These are phyloP conservation scores for Uropsilus gracilis DNA, from an alignment of 2,113 vertebrate genomes.

Conservation along the genomic window DNA sequence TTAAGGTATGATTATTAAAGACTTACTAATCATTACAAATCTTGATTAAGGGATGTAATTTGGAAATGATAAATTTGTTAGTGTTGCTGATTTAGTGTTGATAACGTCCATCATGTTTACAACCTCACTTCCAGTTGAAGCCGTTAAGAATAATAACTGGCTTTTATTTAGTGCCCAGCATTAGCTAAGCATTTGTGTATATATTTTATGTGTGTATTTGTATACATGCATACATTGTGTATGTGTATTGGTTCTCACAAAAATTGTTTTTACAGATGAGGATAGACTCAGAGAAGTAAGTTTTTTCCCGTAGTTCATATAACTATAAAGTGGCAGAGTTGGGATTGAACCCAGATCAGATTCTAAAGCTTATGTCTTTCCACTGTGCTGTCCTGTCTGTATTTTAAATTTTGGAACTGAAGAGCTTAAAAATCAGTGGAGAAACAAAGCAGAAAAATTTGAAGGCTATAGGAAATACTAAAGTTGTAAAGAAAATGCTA, in stretches of 20 bases:
- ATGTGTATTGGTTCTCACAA: background rate
- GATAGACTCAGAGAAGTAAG: background rate
- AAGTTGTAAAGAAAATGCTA: background rate
- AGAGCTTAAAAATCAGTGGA: background rate
- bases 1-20: conserved; percentile 89
- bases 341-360: background rate
- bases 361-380: background rate
- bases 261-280: background rate
- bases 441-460: background rate
- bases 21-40: background rate
- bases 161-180: background rate
- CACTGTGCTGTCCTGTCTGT: background rate
- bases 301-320: background rate
- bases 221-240: background rate
- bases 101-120: background rate
- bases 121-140: conserved; percentile 15
- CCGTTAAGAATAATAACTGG: background rate
- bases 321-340: background rate
- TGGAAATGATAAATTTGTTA: background rate
- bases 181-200: background rate
- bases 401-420: conserved; percentile 50
- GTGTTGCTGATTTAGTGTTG: background rate
- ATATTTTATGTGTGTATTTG: background rate
- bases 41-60: background rate
- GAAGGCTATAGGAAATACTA: background rate